Evolutionary conservation across 2,113 vertebrate genomes (phyloP), one percentile per base, ranked within the genome.

Genomic region (Eulemur macaco): DNA sequence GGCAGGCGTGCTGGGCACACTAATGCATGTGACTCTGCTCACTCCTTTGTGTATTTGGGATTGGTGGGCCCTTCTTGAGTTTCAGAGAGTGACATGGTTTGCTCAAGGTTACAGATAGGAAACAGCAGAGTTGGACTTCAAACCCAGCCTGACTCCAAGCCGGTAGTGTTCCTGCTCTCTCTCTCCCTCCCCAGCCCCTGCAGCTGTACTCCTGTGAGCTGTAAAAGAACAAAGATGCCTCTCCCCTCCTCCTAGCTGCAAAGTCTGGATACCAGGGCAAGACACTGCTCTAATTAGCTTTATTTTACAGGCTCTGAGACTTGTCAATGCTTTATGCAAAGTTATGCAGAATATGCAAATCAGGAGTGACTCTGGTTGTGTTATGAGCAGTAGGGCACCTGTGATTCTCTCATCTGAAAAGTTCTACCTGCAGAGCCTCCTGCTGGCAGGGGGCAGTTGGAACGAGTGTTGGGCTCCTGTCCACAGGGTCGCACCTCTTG

Each of bases 271-370:
- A 69, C 58, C 11, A 27, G 60, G 68, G 82, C 68, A 86, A 86
- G 83, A 66, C 2, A 10, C 50, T 47, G 78, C 64, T 95, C 88
- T 97, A 97, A 97, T 96, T 96, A 91, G 76, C 89, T 94, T 89
- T 89, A 68, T 91, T 93, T 95, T 89, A 89, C 25, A 84, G 93
- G 80, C 83, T 88, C 47, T 18, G 93, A 95, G 94, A 89, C 69
- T 93, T 94, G 96, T 93, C 93, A 91, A 42, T 95, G 91, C 56
- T 96, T 91, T 97, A 97, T 97, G 97, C 97, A 98, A 97, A 98
- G 74, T 95, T 97, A 97, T 97, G 97, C 95, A 94, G 83, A 94
- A 93, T 66, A 97, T 96, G 97, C 93, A 97, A 96, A 98, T 93
- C 58, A 63, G 31, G 37, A 68, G 78, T 7, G 20, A 34, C 77